Conservation (phyloP, 2,888 invertebrate species). For the Aquatica leii region DNA sequence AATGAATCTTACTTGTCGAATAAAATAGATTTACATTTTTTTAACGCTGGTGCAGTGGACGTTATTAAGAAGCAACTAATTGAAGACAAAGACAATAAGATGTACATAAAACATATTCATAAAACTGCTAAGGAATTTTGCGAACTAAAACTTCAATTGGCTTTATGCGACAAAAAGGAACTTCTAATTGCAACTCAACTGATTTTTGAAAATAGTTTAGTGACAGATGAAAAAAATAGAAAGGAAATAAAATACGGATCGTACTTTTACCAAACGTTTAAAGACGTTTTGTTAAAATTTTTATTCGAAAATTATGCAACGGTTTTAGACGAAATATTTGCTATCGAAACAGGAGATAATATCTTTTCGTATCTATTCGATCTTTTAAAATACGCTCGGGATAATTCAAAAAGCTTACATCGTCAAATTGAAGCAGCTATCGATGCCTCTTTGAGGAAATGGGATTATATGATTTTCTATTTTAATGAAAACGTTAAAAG, state of each 20-base stretch:
- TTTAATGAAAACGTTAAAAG: conserved; percentile 40
- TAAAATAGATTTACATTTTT: conserved; percentile 44
- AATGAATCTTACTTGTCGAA: conserved; percentile 31
- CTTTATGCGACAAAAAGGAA: conserved; percentile 43
- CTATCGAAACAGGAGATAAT: background rate
- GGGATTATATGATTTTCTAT: conserved; percentile 44
- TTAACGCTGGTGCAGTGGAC: conserved; percentile 20
- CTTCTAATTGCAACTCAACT: conserved; percentile 42
- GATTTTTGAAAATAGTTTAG: conserved; percentile 41
- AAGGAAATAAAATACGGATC: conserved; percentile 45
- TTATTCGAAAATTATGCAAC: conserved; percentile 46
- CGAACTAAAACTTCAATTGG: conserved; percentile 43
- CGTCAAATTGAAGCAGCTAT: conserved; percentile 29
- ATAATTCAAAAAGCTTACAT: conserved; percentile 33
- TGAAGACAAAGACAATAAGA: conserved; percentile 18
- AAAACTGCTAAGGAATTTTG: conserved; percentile 38
- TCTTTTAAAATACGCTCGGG: conserved; percentile 35
- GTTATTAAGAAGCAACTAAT: conserved; percentile 28
- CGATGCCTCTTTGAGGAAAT: conserved; percentile 39
- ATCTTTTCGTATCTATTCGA: conserved; percentile 26
- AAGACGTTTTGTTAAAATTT: conserved; percentile 44
- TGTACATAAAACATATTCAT: conserved; percentile 25
- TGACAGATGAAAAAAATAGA: conserved; percentile 44
- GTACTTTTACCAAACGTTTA: conserved; percentile 51
- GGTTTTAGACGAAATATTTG: conserved; percentile 37